A percentile compares a stretch with the other conserved stretches of the same genome.
Evolutionary conservation across 92 coral and sea anemone genomes (phyloP).

Genomic region (Micromussa lordhowensis): DNA sequence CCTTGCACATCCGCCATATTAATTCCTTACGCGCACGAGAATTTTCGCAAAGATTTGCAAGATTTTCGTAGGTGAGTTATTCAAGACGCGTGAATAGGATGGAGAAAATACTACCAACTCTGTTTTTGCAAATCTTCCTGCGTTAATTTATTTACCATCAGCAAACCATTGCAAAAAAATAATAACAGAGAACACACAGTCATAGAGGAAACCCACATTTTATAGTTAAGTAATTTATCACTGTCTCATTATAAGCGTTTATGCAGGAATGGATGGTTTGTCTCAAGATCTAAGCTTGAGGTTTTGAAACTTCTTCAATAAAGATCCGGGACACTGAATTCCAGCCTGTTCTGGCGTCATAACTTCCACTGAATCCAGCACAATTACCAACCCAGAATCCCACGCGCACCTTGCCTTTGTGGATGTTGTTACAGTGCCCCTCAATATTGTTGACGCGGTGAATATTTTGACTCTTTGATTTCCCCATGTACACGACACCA

Average conservation of each 20-base stretch:
- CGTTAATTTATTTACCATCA: too few relatives aligned
- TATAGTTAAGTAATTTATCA: not conserved
- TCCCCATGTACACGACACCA: not conserved
- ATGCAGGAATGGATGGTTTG: not conserved
- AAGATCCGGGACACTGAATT: not conserved
- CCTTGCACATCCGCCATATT: too few relatives aligned
- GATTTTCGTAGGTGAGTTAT: too few relatives aligned
- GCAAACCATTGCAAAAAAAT: too few relatives aligned
- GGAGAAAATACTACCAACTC: too few relatives aligned
- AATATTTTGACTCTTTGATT: not conserved
- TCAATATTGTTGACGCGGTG: not conserved
- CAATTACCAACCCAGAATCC: not conserved
- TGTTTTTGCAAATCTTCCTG: too few relatives aligned
- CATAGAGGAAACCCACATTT: too few relatives aligned
- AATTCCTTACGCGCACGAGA: too few relatives aligned
- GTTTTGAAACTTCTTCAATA: not conserved
- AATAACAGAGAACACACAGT: too few relatives aligned
- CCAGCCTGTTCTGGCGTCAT: not conserved
- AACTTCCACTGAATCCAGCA: not conserved
- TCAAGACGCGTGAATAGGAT: too few relatives aligned
- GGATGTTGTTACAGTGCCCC: not conserved
- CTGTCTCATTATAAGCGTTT: not conserved
- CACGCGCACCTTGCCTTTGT: not conserved
- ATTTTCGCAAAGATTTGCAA: too few relatives aligned
- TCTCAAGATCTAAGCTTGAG: not conserved